phyloP scores from a whole-genome alignment of 2,888 invertebrate genomes.

The Drosophila atroscutellata region DNA sequence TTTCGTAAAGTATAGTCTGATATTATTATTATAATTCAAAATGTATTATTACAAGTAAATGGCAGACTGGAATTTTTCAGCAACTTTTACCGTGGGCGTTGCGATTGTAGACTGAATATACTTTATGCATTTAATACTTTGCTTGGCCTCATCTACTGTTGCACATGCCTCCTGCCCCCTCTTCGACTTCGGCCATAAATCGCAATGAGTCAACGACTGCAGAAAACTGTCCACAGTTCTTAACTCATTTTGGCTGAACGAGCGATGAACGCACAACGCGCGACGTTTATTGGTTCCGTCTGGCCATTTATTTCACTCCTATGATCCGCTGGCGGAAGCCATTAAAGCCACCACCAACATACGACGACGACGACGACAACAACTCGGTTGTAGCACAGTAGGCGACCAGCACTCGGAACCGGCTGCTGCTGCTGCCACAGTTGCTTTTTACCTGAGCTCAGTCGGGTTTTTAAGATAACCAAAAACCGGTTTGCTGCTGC shows the following conservation, averaged over 20 bases:
- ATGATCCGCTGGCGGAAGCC: constrained; percentile 85
- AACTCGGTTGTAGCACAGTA: constrained; percentile 47
- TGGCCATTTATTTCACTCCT: constrained; percentile 84
- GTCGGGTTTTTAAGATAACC: constrained; percentile 66
- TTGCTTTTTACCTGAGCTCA: constrained; percentile 55
- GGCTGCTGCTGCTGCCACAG: constrained; percentile 40
- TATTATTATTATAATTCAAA: constrained; percentile 72
- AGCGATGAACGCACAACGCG: constrained; percentile 70
- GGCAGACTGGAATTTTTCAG: constrained; percentile 59
- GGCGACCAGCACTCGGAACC: constrained; percentile 57
- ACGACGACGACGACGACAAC: constrained; percentile 25
- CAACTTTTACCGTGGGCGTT: constrained; percentile 48
- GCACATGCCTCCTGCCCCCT: not conserved
- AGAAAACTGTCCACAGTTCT: constrained; percentile 75
- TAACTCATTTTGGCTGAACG: constrained; percentile 71
- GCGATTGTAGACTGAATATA: not conserved
- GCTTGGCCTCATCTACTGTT: not conserved
- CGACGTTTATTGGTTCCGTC: constrained; percentile 85
- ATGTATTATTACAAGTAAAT: constrained; percentile 72
- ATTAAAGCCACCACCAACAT: constrained; percentile 84
- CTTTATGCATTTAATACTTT: constrained; percentile 13
- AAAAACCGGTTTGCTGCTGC: constrained; percentile 64
- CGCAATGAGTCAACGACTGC: constrained; percentile 67
- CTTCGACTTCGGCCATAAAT: constrained; percentile 56
- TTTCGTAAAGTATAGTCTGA: constrained; percentile 59